phyloP scores from a whole-genome alignment of 2,797 vertebrate species.

The Pitangus sulphuratus region DNA sequence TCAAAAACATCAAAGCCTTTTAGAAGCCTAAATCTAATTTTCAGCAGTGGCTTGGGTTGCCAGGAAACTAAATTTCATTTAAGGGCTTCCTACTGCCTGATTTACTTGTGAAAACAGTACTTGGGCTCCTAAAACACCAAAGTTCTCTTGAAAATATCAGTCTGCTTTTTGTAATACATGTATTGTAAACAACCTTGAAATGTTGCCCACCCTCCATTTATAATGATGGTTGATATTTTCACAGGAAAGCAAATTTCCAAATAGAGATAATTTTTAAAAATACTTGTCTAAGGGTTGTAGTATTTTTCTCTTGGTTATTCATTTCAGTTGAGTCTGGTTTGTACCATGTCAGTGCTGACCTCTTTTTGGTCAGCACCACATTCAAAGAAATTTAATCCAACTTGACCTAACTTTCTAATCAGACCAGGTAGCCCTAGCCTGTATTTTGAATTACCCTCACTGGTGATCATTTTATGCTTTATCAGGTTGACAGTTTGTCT shows the following conservation, averaged over 20 bases:
- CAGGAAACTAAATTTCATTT: conserved; percentile 62
- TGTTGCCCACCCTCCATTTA: not conserved
- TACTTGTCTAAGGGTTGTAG: not conserved
- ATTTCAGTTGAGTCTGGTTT: not conserved
- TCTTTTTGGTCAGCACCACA: not conserved
- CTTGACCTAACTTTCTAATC: not conserved
- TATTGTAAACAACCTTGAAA: not conserved
- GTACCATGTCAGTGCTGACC: not conserved
- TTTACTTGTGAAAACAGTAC: conserved; percentile 29
- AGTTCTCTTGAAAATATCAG: not conserved
- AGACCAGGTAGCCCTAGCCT: conserved; percentile 14
- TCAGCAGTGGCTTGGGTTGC: conserved; percentile 33
- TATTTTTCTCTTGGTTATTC: not conserved
- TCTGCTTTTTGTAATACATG: fast-evolving
- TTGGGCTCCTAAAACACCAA: not conserved
- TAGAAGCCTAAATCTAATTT: conserved; percentile 57
- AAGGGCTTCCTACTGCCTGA: conserved; percentile 23
- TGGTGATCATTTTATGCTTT: conserved; percentile 37
- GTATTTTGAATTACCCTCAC: conserved; percentile 31
- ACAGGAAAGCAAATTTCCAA: not conserved
- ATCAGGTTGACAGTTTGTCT: conserved; percentile 49
- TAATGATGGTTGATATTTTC: not conserved
- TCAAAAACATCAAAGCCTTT: conserved; percentile 40
- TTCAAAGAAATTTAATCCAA: not conserved
- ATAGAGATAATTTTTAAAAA: not conserved